Conservation (phyloP, 2,888 invertebrate genomes). For the Temnothorax rugatulus region DNA sequence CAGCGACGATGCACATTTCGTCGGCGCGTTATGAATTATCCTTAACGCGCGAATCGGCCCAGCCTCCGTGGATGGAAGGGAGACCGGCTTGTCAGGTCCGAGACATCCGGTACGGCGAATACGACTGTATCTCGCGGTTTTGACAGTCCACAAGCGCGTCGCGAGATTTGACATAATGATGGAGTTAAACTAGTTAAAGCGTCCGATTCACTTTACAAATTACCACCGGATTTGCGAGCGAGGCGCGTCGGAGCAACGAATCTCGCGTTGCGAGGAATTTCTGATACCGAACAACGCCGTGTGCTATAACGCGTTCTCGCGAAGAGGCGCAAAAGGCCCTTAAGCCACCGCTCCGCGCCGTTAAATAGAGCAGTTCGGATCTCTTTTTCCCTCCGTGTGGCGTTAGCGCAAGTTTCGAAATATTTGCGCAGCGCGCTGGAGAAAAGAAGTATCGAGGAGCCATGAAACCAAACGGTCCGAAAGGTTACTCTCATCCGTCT, state of each 20-base stretch:
- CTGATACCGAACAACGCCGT: neutral
- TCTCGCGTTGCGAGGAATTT: neutral
- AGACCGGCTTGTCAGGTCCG: neutral
- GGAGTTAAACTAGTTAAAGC: neutral
- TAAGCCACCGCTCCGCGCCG: constrained; percentile 44
- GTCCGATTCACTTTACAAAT: neutral
- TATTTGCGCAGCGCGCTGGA: constrained; percentile 29
- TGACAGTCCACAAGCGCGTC: neutral
- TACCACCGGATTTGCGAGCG: constrained; percentile 3
- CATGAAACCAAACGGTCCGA: constrained; percentile 48
- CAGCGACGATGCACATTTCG: neutral
- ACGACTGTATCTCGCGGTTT: neutral
- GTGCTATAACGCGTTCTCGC: constrained; percentile 8
- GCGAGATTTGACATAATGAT: neutral
- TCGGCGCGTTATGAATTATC: constrained; percentile 17
- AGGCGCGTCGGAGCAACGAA: neutral
- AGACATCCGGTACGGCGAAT: neutral
- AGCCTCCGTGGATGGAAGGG: neutral
- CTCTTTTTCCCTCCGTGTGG: neutral
- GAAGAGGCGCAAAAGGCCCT: constrained; percentile 53
- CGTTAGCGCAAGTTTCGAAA: constrained; percentile 31
- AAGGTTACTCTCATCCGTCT: constrained; percentile 67
- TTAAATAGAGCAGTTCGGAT: neutral
- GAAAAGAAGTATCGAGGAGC: constrained; percentile 42
- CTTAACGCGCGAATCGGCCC: constrained; percentile 21